A percentile compares a stretch with the other conserved stretches of the same genome.
phyloP scores from a whole-genome alignment of 2,113 vertebrate genomes.

The Grammomys dolichurus region DNA sequence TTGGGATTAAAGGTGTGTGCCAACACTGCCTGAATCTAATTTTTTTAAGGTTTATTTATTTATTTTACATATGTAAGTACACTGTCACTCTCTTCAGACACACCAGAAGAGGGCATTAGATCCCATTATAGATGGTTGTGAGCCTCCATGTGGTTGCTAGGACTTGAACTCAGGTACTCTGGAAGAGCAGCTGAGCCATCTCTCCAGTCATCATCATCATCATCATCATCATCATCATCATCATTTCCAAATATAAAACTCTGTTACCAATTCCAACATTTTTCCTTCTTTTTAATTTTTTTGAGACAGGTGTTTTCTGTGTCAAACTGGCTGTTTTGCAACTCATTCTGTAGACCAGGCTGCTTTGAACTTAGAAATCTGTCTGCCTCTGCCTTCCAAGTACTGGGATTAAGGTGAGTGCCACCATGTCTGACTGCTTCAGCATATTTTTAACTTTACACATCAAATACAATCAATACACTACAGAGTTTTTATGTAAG shows the following conservation, averaged over 20 bases:
- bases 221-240: background rate
- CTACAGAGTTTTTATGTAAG: background rate
- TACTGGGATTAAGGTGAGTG: background rate
- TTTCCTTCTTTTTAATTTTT: background rate
- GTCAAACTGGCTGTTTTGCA: background rate
- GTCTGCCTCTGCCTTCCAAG: background rate
- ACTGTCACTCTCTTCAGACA: too few species aligned
- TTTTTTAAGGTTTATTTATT: too few species aligned
- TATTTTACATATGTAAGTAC: too few species aligned
- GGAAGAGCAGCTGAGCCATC: too few species aligned
- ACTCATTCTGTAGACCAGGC: background rate
- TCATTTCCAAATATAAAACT: slow-evolving; percentile 36
- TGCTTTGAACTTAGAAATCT: background rate
- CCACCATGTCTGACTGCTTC: too few species aligned
- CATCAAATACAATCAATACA: slow-evolving; percentile 26
- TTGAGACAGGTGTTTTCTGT: background rate
- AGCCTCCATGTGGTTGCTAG: too few species aligned
- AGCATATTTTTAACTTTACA: slow-evolving; percentile 44
- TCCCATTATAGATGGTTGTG: too few species aligned
- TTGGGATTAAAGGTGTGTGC: too few species aligned
- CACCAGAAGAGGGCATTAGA: too few species aligned
- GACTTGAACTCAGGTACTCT: too few species aligned
- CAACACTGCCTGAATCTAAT: too few species aligned
- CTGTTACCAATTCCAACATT: background rate
- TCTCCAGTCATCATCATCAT: too few species aligned